Conservation (phyloP, 1,140 invertebrate genomes). For the Macrosteles quadrilineatus region DNA sequence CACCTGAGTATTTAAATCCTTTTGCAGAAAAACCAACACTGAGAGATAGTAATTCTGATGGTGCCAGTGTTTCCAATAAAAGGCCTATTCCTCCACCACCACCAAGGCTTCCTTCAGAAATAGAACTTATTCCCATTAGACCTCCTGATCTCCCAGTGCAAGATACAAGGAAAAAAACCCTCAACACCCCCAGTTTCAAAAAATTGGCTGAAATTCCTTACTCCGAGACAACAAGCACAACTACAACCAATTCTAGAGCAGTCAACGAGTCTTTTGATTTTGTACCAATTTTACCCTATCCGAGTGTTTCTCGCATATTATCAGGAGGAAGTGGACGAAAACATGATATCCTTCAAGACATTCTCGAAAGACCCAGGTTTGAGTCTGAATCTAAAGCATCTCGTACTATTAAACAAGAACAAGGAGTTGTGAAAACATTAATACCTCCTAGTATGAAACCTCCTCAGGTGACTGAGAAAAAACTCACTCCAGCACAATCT, state of each 20-base stretch:
- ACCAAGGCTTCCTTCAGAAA: conserved; percentile 71
- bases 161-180: conserved; percentile 61
- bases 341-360: conserved; percentile 64
- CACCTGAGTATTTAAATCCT: conserved; percentile 74
- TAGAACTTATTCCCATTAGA: conserved; percentile 76
- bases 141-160: conserved; percentile 57
- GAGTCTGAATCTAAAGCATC: conserved; percentile 40
- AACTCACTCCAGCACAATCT: neutral
- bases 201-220: conserved; percentile 43
- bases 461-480: conserved; percentile 19
- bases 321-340: conserved; percentile 78
- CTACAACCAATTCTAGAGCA: conserved; percentile 40
- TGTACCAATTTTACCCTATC: conserved; percentile 61
- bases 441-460: conserved; percentile 37
- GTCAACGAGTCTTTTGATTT: conserved; percentile 57
- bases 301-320: conserved; percentile 76
- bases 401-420: conserved; percentile 41
- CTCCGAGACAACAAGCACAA: conserved; percentile 42
- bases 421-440: conserved; percentile 39
- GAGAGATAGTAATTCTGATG: conserved; percentile 61
- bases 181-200: conserved; percentile 64
- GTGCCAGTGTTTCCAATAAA: conserved; percentile 32
- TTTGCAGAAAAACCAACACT: conserved; percentile 82
- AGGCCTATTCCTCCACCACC: conserved; percentile 63
- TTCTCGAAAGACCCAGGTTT: conserved; percentile 38